Percentiles rank a stretch among this genome's conserved stretches.
Conservation (phyloP, 2,797 vertebrate species). For the Mormyrops boulengeri region DNA sequence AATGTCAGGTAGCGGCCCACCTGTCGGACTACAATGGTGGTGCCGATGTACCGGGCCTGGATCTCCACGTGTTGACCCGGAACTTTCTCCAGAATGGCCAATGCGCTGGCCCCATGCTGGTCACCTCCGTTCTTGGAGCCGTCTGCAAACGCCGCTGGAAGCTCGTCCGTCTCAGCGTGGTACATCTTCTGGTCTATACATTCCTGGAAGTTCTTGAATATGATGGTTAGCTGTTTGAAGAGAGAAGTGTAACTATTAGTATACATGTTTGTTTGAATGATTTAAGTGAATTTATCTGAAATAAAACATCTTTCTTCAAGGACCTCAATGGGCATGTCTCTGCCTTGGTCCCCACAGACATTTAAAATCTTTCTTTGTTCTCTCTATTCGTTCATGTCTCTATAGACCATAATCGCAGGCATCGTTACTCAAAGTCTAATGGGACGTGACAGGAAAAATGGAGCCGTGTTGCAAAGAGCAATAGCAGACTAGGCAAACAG, state of each 20-base stretch:
- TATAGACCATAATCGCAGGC: neutral
- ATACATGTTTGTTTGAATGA: neutral
- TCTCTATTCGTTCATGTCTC: neutral
- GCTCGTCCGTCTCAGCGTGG: conserved; percentile 87
- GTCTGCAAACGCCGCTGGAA: conserved; percentile 84
- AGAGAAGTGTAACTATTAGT: neutral
- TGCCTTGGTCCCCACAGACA: neutral
- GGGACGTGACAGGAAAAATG: neutral
- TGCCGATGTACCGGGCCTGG: conserved; percentile 91
- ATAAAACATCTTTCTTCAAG: neutral
- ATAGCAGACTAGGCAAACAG: neutral
- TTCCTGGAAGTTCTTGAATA: conserved; percentile 97
- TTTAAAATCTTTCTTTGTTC: neutral
- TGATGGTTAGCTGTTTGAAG: conserved; percentile 81
- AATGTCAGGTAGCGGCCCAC: conserved; percentile 94
- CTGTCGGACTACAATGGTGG: conserved; percentile 91
- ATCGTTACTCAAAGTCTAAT: neutral
- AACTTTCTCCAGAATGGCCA: conserved; percentile 86
- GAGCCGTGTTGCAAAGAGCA: neutral
- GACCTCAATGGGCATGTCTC: neutral
- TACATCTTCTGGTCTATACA: conserved; percentile 97
- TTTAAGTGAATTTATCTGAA: neutral
- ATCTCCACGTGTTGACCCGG: conserved; percentile 93
- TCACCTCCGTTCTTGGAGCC: conserved; percentile 92
- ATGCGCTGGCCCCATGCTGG: conserved; percentile 80